Percentiles rank a stretch among this genome's conserved stretches.
Evolutionary conservation across 2,113 vertebrate genomes (phyloP).

Genomic region (Dipodomys spectabilis): DNA sequence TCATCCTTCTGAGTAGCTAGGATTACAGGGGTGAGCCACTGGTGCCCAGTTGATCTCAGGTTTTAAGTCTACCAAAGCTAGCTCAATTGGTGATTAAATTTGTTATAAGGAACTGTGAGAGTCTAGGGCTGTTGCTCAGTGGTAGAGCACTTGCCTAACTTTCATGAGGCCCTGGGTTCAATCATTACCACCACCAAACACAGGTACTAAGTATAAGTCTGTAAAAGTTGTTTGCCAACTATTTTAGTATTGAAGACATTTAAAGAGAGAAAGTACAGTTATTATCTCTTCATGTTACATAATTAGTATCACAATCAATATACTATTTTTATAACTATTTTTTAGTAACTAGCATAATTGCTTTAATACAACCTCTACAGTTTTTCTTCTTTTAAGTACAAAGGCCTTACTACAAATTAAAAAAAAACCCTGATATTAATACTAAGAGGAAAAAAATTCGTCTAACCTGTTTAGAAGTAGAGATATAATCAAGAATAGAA

Average conservation of each 20-base stretch:
- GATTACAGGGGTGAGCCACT: no score
- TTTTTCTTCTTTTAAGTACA: background rate
- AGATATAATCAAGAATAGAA: conserved; percentile 99
- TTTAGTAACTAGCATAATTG: conserved; percentile 1
- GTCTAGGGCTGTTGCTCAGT: background rate
- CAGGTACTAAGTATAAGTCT: background rate
- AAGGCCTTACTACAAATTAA: conserved; percentile 27
- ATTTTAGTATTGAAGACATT: conserved; percentile 20
- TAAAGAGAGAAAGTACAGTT: conserved; percentile 32
- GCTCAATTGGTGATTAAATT: background rate
- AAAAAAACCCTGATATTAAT: background rate
- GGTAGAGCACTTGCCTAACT: background rate
- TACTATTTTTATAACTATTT: conserved; percentile 8
- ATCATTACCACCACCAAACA: background rate
- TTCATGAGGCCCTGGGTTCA: background rate
- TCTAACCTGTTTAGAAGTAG: conserved; percentile 99
- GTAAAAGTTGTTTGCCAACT: background rate
- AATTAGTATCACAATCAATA: background rate
- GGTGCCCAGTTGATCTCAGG: no score
- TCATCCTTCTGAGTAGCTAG: no score
- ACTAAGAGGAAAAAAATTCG: conserved; percentile 47
- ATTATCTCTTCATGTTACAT: background rate
- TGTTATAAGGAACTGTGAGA: background rate
- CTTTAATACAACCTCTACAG: background rate
- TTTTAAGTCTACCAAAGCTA: background rate